phyloP scores from a whole-genome alignment of 64 coral and sea anemone genomes.

The Platygyra sinensis region DNA sequence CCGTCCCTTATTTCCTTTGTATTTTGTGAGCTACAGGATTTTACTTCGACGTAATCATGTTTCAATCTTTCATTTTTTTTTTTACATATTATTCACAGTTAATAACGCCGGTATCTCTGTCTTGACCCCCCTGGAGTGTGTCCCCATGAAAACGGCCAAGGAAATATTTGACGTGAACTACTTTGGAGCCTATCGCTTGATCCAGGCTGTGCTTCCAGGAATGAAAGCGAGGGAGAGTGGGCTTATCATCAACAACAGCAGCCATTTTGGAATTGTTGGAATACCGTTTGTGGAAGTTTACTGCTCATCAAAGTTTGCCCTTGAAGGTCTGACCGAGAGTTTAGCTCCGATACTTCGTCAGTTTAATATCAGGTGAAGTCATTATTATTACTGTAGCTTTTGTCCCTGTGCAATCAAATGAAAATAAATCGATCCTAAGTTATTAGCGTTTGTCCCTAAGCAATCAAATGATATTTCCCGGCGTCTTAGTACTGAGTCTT shows the following conservation, averaged over 20 bases:
- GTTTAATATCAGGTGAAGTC: constrained; percentile 75
- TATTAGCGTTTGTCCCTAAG: too few relatives aligned
- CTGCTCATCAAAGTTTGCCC: constrained; percentile 70
- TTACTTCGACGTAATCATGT: too few relatives aligned
- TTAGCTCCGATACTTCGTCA: constrained; percentile 40
- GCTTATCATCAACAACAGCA: constrained; percentile 54
- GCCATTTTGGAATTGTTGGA: constrained; percentile 41
- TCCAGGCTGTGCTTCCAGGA: constrained; percentile 32
- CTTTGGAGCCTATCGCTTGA: constrained; percentile 46
- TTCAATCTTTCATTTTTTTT: too few relatives aligned
- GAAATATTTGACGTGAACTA: constrained; percentile 48
- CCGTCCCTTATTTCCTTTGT: too few relatives aligned
- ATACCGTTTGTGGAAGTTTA: constrained; percentile 44
- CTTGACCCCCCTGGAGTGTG: constrained; percentile 20
- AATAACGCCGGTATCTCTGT: constrained; percentile 49
- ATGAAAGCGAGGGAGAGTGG: constrained; percentile 58
- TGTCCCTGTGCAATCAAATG: too few relatives aligned
- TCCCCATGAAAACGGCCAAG: constrained; percentile 15
- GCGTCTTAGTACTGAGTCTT: too few relatives aligned
- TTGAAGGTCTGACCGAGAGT: constrained; percentile 65
- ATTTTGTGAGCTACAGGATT: too few relatives aligned
- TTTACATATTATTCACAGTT: constrained; percentile 24
- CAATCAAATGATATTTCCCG: too few relatives aligned
- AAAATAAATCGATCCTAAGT: background rate
- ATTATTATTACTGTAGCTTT: too few relatives aligned